These are phyloP conservation scores for Zhuqinia jingwanae DNA, from an alignment of 2,888 invertebrate genomes.

Conservation along the genomic window DNA sequence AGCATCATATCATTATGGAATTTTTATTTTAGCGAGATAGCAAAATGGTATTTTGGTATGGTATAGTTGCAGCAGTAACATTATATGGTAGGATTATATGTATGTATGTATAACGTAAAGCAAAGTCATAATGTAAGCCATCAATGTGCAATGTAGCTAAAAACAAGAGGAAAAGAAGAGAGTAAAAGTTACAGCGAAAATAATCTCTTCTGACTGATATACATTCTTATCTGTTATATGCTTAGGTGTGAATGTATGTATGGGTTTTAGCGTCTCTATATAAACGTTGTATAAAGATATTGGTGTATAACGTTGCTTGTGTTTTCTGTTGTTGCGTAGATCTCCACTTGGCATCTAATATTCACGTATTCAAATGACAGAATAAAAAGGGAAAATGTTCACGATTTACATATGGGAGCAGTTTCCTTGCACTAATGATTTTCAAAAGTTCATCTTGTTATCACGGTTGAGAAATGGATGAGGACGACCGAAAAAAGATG, in stretches of 20 bases:
- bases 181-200: constrained; percentile 16
- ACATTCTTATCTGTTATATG: too few relatives aligned
- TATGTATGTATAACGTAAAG: not conserved
- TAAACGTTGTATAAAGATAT: too few relatives aligned
- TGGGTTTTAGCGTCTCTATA: not conserved
- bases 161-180: constrained; percentile 10
- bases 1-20: constrained; percentile 58
- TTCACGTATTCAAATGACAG: constrained; percentile 70
- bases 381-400: constrained; percentile 55
- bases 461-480: constrained; percentile 58
- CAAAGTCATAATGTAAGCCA: constrained; percentile 22
- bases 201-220: not conserved
- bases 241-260: not conserved
- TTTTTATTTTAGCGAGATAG: constrained; percentile 61
- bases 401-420: constrained; percentile 59
- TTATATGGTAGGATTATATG: constrained; percentile 6
- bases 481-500: constrained; percentile 21
- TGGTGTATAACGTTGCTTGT: too few relatives aligned
- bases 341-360: constrained; percentile 61
- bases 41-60: constrained; percentile 34
- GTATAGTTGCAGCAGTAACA: not conserved
- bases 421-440: constrained; percentile 71
- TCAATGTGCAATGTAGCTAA: constrained; percentile 33
- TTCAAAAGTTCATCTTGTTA: constrained; percentile 71
- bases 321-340: constrained; percentile 1